Evolutionary conservation across 2,113 vertebrate species (phyloP).

Genomic region (Chaenogobius annularis): DNA sequence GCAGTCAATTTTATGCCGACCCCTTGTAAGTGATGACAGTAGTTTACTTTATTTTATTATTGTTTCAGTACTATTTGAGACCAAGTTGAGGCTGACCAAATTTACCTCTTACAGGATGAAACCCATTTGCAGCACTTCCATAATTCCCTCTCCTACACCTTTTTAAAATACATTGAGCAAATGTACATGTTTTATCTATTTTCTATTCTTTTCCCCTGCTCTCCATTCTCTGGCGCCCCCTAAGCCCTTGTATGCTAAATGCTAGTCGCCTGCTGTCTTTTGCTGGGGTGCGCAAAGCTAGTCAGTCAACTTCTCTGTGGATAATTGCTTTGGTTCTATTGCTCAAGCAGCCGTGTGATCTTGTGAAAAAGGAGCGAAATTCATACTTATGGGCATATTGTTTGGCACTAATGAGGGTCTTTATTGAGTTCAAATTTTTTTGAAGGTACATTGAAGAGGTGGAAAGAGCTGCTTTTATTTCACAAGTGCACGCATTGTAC

Average conservation of each 20-base stretch:
- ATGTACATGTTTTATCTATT: conserved; percentile 22
- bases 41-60: not conserved
- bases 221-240: conserved; percentile 20
- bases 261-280: conserved; percentile 47
- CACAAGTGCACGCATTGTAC: conserved; percentile 16
- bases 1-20: too few relatives aligned
- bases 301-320: conserved; percentile 57
- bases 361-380: conserved; percentile 36
- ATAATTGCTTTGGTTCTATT: conserved; percentile 65
- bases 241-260: conserved; percentile 31
- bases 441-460: conserved; percentile 38
- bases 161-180: not conserved
- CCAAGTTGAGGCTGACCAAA: not conserved
- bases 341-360: conserved; percentile 52
- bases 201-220: not conserved
- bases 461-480: conserved; percentile 34
- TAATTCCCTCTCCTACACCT: not conserved
- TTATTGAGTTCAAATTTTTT: conserved; percentile 38
- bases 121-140: not conserved
- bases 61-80: not conserved
- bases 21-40: not conserved
- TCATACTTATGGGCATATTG: conserved; percentile 50
- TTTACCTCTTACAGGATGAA: not conserved
- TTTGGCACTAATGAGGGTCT: conserved; percentile 63
- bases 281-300: conserved; percentile 41